Percentiles rank a stretch among this genome's conserved stretches.
phyloP scores from a whole-genome alignment of 1,140 invertebrate species.

The Thereuonema tuberculata region DNA sequence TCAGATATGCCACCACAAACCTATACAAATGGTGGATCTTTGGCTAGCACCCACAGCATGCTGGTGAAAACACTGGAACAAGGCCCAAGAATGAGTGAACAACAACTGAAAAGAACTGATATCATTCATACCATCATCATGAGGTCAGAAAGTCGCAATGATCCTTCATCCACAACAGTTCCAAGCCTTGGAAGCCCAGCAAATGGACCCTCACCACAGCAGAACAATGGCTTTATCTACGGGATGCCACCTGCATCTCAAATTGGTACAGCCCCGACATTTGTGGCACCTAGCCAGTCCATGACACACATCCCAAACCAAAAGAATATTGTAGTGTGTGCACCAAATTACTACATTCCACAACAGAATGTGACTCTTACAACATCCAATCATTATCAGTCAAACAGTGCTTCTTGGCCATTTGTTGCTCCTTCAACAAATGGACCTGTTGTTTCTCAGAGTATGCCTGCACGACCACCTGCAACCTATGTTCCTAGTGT shows the following conservation, averaged over 20 bases:
- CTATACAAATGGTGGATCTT: constrained; percentile 25
- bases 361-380: not conserved
- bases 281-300: not conserved
- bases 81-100: constrained; percentile 69
- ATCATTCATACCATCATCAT: constrained; percentile 81
- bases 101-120: constrained; percentile 73
- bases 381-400: not conserved
- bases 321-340: constrained; percentile 9
- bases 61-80: constrained; percentile 75
- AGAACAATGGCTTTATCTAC: too few species aligned
- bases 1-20: constrained; percentile 1
- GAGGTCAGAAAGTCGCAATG: constrained; percentile 39
- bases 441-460: not conserved
- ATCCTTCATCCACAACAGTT: constrained; percentile 8
- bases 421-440: not conserved
- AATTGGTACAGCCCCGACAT: not conserved
- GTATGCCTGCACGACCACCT: not conserved
- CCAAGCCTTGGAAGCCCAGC: not conserved
- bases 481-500: not conserved
- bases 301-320: not conserved
- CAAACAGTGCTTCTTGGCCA: not conserved
- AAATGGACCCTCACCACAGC: not conserved
- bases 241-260: not conserved
- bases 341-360: constrained; percentile 15
- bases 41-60: constrained; percentile 72